Percentiles rank a stretch among this genome's conserved stretches.
These are phyloP conservation scores for Lithophane leautieri DNA, from an alignment of 2,888 invertebrate genomes.

Conservation along the genomic window DNA sequence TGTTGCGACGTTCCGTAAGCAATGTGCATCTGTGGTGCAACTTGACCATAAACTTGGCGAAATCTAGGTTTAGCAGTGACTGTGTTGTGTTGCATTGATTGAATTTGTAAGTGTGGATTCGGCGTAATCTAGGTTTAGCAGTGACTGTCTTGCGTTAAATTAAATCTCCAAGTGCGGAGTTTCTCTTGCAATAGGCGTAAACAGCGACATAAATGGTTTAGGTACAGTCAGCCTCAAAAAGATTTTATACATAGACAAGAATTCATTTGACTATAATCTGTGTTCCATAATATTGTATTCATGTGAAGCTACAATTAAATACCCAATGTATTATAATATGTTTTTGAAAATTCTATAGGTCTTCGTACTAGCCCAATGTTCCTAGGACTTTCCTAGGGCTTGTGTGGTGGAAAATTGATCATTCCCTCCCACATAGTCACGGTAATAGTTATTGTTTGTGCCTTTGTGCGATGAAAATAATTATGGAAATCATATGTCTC, in stretches of 20 bases:
- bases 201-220: no score
- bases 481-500: no score
- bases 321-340: not conserved
- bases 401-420: not conserved
- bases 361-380: not conserved
- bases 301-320: not conserved
- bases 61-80: conserved; percentile 23
- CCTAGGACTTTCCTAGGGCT: not conserved
- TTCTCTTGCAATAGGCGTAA: not conserved
- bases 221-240: not conserved
- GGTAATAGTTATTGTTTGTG: no score
- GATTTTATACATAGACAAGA: not conserved
- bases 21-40: not conserved
- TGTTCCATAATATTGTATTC: not conserved
- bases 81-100: not conserved
- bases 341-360: not conserved
- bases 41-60: conserved; percentile 12
- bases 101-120: no score
- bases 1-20: not conserved
- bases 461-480: not conserved
- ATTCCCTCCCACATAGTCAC: not conserved
- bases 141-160: no score
- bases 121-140: no score
- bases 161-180: not conserved
- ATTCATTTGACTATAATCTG: not conserved